Evolutionary conservation across 2,113 vertebrate species (phyloP), one percentile per base, ranked within the genome.

Genomic region (Lepisosteus oculatus): DNA sequence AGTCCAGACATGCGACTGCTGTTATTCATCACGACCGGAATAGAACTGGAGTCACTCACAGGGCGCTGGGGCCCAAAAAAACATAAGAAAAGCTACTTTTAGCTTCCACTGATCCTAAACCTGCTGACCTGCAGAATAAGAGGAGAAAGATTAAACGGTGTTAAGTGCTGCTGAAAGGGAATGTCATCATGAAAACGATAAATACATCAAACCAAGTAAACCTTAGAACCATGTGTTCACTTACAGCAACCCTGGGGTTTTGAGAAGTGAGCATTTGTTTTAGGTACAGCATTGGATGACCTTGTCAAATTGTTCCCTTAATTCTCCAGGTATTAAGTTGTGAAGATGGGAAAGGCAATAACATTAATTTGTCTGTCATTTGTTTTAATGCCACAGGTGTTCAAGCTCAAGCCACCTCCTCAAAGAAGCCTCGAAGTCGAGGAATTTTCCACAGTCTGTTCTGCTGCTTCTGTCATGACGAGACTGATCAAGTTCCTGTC

Each of bases 381-480:
- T 59, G 42, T 74, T 59, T 59, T 59, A 5, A 13, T 15, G 12
- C 69, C 72, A 29, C 77, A 94, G 91, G 89, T 83, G 87, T 87
- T 54, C 85, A 84, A 62, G 85, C 81, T 74, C 77, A 74, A 56
- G 79, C 82, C 2, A 83, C 90, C 1, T 78, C 87, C 51, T 89
- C 92, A 44, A 92, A 91, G 87, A 94, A 95, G 79, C 90, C 89
- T 67, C 88, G 87, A 57, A 87, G 80, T 43, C 85, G 90, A 76
- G 89, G 92, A 42, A 88, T 95, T 69, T 80, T 94, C 78, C 88
- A 85, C 61, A 90, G 92, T 0, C 86, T 96, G 3, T 92, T 93
- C 84, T 94, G 93, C 87, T 95, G 93, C 45, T 79, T 95, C 45
- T 93, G 93, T 69, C 87, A 87, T 54, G 89, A 95, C 3, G 92